Evolutionary conservation across 1,140 invertebrate species (phyloP).

Genomic region (Callitettix versicolor): DNA sequence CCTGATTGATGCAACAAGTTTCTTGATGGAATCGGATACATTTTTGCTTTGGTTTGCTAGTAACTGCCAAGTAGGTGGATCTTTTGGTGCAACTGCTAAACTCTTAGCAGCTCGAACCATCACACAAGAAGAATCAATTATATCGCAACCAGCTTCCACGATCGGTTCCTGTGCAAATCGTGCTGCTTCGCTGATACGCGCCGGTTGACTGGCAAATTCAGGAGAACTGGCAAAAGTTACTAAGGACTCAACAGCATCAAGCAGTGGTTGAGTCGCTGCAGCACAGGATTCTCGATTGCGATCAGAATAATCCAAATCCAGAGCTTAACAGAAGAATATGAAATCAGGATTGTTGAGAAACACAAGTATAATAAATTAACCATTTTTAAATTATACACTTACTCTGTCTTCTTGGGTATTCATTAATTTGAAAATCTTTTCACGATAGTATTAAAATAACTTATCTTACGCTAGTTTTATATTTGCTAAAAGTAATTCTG

Average conservation of each 20-base stretch:
- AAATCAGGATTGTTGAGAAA: no score
- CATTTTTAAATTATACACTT: no score
- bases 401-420: no score
- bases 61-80: slow-evolving; percentile 87
- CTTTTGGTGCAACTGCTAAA: slow-evolving; percentile 77
- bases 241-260: slow-evolving; percentile 86
- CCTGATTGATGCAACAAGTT: slow-evolving; percentile 79
- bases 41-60: slow-evolving; percentile 87
- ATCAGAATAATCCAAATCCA: slow-evolving; percentile 75
- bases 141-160: slow-evolving; percentile 64
- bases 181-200: slow-evolving; percentile 74
- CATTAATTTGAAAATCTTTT: no score
- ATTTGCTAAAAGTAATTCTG: no score
- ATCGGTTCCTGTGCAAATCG: slow-evolving; percentile 77
- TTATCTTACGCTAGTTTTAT: no score
- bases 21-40: slow-evolving; percentile 93
- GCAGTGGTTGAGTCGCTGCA: slow-evolving; percentile 70
- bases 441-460: no score
- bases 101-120: slow-evolving; percentile 88
- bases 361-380: no score
- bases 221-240: slow-evolving; percentile 85
- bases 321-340: slow-evolving; percentile 33
- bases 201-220: slow-evolving; percentile 85
- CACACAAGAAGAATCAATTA: slow-evolving; percentile 52
- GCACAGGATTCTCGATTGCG: slow-evolving; percentile 65